A percentile compares a stretch with the other conserved stretches of the same genome.
These are phyloP conservation scores for Coptodon rendalli DNA, from an alignment of 2,113 vertebrate genomes.

Conservation along the genomic window DNA sequence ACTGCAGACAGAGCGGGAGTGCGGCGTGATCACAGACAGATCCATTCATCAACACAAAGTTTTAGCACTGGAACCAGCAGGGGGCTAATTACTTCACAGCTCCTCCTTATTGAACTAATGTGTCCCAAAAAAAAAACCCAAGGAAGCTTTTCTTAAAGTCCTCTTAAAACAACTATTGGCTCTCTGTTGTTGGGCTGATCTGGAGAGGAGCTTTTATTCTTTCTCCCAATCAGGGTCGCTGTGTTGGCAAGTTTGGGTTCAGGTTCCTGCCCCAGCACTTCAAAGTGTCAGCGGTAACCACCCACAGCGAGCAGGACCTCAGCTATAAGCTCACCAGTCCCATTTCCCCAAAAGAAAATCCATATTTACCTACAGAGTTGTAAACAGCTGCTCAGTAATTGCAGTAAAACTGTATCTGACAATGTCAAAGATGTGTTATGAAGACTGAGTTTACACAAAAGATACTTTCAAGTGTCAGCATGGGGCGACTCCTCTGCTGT, in stretches of 20 bases:
- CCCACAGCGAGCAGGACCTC: background rate
- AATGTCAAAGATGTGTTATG: background rate
- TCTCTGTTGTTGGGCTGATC: background rate
- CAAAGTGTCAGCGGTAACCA: background rate
- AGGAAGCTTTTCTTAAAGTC: background rate
- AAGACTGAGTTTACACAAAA: background rate
- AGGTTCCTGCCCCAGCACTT: background rate
- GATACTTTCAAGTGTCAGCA: background rate
- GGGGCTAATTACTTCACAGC: constrained; percentile 30
- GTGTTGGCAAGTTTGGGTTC: background rate
- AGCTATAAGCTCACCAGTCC: background rate
- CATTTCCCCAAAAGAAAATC: background rate
- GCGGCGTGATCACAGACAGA: background rate
- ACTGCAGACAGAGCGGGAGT: background rate
- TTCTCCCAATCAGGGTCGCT: background rate
- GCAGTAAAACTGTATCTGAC: background rate
- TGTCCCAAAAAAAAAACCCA: background rate
- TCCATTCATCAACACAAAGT: constrained; percentile 25
- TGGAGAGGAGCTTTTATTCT: background rate
- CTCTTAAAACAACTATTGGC: background rate
- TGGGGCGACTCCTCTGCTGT: background rate
- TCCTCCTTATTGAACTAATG: background rate
- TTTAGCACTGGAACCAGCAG: constrained; percentile 23
- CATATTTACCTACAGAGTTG: background rate
- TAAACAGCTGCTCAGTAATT: background rate